These are phyloP conservation scores for Cyclophora albipunctata DNA, from an alignment of 2,888 invertebrate species.

Conservation along the genomic window DNA sequence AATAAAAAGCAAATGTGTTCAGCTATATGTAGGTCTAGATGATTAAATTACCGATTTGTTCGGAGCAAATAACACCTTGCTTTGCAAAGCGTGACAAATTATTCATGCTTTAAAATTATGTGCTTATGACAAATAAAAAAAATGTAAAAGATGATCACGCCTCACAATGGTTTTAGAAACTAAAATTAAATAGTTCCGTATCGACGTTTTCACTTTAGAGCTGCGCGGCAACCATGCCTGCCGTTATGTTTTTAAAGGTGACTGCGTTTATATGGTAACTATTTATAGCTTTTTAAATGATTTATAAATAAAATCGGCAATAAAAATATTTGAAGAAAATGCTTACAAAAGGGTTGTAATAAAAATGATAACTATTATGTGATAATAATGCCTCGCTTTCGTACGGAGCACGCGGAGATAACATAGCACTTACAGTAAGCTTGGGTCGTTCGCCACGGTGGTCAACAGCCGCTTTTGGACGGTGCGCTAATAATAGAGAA, in stretches of 20 bases:
- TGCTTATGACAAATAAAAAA: slow-evolving; percentile 45
- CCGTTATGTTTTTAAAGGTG: slow-evolving; percentile 45
- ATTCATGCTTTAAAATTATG: slow-evolving; percentile 56
- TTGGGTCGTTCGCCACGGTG: slow-evolving; percentile 52
- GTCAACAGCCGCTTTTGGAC: slow-evolving; percentile 59
- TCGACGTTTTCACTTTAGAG: slow-evolving; percentile 44
- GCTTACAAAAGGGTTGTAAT: slow-evolving; percentile 68
- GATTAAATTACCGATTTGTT: slow-evolving; percentile 5
- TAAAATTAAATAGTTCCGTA: slow-evolving; percentile 55
- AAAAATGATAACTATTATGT: slow-evolving; percentile 59
- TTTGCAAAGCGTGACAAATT: slow-evolving; percentile 64
- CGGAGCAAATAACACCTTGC: slow-evolving; percentile 62
- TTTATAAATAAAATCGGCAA: slow-evolving; percentile 41
- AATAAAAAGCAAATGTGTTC: neutral
- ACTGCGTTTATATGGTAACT: slow-evolving; percentile 37
- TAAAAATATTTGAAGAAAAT: slow-evolving; percentile 38
- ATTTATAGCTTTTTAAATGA: slow-evolving; percentile 59
- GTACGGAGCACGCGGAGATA: slow-evolving; percentile 74
- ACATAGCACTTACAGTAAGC: slow-evolving; percentile 75
- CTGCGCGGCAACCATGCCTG: slow-evolving; percentile 65
- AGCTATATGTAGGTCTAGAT: neutral
- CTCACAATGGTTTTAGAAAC: slow-evolving; percentile 56
- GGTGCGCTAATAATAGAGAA: slow-evolving; percentile 62
- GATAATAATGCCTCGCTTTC: slow-evolving; percentile 72
- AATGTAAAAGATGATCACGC: slow-evolving; percentile 48